Base-by-base conservation (phyloP, 2,113 vertebrate genomes). In the Neodontobutis hainanensis region DNA sequence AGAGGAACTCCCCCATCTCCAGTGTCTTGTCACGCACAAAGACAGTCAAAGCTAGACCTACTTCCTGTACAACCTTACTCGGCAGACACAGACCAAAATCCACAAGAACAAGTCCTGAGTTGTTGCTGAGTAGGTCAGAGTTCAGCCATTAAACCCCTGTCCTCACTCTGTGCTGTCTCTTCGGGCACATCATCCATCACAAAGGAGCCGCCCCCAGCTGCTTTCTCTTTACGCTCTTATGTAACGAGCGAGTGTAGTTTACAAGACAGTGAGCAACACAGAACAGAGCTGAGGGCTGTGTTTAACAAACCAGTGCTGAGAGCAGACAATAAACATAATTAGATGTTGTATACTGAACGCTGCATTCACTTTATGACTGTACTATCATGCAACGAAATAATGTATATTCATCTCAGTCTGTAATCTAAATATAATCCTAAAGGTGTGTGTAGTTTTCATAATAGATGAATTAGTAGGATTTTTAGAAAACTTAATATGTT, bases 141-240 rank as follows among this genome's bases (percentile, higher is more conserved):
- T 72, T 63, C 65, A 56, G 52, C 67, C 83, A 75, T 82, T 79
- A 81, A 65, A 85, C 78, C 72, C 82, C 60, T 77, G 61, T 77
- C 79, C 66, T 56, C 58, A 8, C 40, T 35, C 56, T 8, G 51
- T 45, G 62, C 38, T 51, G 60, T 42, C 52, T 61, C 36, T 27
- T 65, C 68, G 19, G 19, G 5, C 10, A 38, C 59, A 35, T 55
- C 81, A 62, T 85, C 69, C 85, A 81, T 85, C 73, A 78, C 45
- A 77, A 53, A 59, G 10, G 35, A 58, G 55, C 64, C 10, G 62
- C 70, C 16, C 5, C 61, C 66, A 76, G 86, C 84, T 85, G 85
- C 44, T 80, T 81, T 64, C 55, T 61, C 70, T 27, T 68, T 61
- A 10, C 11, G 55, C 58, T 38, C 47, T 6, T 61, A 66, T 79